Evolutionary conservation across 2,797 vertebrate species (phyloP), one percentile per base, ranked within the genome.

Genomic region (Gymnothorax javanicus): DNA sequence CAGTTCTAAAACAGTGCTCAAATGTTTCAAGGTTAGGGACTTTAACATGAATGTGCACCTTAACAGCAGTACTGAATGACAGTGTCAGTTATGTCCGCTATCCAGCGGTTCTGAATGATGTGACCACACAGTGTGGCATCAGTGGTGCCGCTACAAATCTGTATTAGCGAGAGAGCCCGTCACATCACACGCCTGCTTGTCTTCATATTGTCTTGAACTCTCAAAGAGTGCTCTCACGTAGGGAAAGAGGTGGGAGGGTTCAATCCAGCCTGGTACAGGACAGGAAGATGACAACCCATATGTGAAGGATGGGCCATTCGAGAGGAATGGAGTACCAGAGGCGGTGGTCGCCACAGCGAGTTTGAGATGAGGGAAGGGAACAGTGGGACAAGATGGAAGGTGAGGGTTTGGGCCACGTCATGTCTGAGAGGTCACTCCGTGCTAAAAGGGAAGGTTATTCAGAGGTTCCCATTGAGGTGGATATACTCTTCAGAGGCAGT

Each of bases 121-220:
- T 9, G 67, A 23, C 67, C 67, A 43, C 69, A 73, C 69, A 20
- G 69, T 33, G 69, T 73, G 69, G 0, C 69, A 11, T 73, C 69
- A 6, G 25, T 43, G 33, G 12, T 52, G 75, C 50, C 23, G 75
- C 52, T 52, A 23, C n/a, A 17, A 85, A 43, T 54, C 43, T 84
- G 59, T 84, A 52, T 67, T 84, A 5, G 5, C 43, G 12, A 67
- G 27, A 69, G 25, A 5, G 15, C 56, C 85, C 58, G 25, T 52
- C 4, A 17, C 27, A 12, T 33, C 83, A 87, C 85, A 58, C 87
- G 71, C 86, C 86, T 87, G 88, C 84, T 84, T 84, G 84, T 84
- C 82, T 85, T 85, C 86, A 82, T 84, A 77, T 88, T 85, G 86
- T 62, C 86, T 88, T 56, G 50, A 84, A 85, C 82, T 84, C 75